Evolutionary conservation across 2,797 vertebrate species (phyloP).

Genomic region (Coregonus suidteri): DNA sequence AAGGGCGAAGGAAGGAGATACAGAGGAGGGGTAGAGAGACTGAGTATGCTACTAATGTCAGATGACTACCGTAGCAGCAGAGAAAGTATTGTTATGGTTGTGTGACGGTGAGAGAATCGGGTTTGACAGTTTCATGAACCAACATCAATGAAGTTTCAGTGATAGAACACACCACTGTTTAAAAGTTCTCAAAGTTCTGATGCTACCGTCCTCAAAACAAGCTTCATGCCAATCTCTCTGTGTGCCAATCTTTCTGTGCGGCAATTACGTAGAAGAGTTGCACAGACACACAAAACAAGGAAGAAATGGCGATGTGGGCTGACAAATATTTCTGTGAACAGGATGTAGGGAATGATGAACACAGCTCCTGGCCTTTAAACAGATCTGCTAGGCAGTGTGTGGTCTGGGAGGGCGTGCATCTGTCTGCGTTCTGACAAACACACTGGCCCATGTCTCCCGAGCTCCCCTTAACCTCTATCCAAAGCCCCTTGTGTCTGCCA

Average conservation of each 20-base stretch:
- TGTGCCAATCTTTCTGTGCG: no score
- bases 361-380: slow-evolving; percentile 83
- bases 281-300: slow-evolving; percentile 20
- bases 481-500: background rate
- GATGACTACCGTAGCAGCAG: slow-evolving; percentile 14
- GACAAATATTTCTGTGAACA: slow-evolving; percentile 80
- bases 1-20: slow-evolving; percentile 22
- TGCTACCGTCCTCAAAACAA: no score
- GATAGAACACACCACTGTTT: no score
- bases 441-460: background rate
- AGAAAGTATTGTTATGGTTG: background rate
- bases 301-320: slow-evolving; percentile 53
- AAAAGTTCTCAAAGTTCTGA: no score
- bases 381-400: slow-evolving; percentile 78
- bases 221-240: no score
- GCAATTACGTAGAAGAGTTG: no score
- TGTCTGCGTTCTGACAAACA: background rate
- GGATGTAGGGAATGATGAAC: slow-evolving; percentile 81
- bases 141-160: background rate
- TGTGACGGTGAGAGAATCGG: background rate
- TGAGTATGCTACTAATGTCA: slow-evolving; percentile 53
- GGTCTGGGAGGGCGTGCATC: slow-evolving; percentile 61
- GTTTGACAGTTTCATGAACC: background rate
- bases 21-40: slow-evolving; percentile 49
- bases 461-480: background rate